Evolutionary conservation across 2,113 vertebrate genomes (phyloP).

Genomic region (Etheostoma spectabile): DNA sequence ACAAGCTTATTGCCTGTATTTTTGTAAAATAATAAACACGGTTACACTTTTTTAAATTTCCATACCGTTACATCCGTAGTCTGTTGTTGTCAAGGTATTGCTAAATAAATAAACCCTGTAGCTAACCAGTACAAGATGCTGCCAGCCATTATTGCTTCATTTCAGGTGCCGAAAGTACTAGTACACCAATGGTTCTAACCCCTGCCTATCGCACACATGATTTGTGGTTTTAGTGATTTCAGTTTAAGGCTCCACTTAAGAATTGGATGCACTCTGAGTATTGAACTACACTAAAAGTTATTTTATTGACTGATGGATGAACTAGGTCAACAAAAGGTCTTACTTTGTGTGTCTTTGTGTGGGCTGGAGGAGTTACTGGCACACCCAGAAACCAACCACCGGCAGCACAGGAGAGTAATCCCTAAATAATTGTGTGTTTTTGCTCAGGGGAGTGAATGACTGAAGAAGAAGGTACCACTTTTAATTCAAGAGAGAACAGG

Average conservation of each 20-base stretch:
- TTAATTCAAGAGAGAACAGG: constrained; percentile 35
- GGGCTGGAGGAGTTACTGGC: constrained; percentile 62
- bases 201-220: background rate
- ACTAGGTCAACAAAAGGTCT: constrained; percentile 3
- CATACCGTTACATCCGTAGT: background rate
- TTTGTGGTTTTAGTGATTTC: background rate
- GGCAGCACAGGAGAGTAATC: constrained; percentile 56
- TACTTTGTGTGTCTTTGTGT: constrained; percentile 46
- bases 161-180: background rate
- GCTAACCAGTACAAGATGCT: background rate
- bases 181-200: background rate
- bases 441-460: constrained; percentile 25
- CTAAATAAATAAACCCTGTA: background rate
- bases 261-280: background rate
- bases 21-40: too few species aligned
- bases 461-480: constrained; percentile 45
- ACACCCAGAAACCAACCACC: constrained; percentile 78
- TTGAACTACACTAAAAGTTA: background rate
- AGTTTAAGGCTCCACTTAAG: background rate
- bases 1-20: too few species aligned
- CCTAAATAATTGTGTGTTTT: constrained; percentile 60
- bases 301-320: constrained; percentile 6
- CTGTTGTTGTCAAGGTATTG: background rate
- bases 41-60: too few species aligned
- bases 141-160: background rate